Evolutionary conservation across 2,888 invertebrate genomes (phyloP).

Genomic region (Agrochola lota): DNA sequence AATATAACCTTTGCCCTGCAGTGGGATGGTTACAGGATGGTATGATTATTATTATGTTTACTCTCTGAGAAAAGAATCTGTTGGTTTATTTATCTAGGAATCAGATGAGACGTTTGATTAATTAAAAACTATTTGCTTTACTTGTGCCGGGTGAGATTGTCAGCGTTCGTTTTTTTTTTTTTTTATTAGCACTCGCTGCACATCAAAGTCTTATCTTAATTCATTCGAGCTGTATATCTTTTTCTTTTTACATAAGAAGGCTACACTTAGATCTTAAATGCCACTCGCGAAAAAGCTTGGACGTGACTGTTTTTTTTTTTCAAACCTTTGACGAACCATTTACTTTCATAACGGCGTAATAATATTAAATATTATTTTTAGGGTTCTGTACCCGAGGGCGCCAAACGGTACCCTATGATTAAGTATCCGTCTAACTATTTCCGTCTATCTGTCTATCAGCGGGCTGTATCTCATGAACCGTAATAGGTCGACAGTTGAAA

Average conservation of each 20-base stretch:
- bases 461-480: no score
- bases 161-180: not conserved
- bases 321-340: not conserved
- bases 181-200: not conserved
- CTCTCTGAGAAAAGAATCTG: not conserved
- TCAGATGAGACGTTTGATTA: slow-evolving; percentile 2
- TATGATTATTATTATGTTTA: not conserved
- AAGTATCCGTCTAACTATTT: no score
- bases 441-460: no score
- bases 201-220: not conserved
- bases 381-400: no score
- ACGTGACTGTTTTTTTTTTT: not conserved
- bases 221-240: not conserved
- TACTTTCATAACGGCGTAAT: not conserved
- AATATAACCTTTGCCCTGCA: not conserved
- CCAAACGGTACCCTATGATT: no score
- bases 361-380: not conserved
- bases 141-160: not conserved
- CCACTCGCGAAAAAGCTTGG: not conserved
- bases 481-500: no score
- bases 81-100: not conserved
- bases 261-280: not conserved
- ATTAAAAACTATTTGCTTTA: not conserved
- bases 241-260: not conserved
- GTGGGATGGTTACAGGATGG: not conserved